Base-by-base conservation (phyloP, 2,113 vertebrate genomes). In the human (Homo sapiens) region DNA sequence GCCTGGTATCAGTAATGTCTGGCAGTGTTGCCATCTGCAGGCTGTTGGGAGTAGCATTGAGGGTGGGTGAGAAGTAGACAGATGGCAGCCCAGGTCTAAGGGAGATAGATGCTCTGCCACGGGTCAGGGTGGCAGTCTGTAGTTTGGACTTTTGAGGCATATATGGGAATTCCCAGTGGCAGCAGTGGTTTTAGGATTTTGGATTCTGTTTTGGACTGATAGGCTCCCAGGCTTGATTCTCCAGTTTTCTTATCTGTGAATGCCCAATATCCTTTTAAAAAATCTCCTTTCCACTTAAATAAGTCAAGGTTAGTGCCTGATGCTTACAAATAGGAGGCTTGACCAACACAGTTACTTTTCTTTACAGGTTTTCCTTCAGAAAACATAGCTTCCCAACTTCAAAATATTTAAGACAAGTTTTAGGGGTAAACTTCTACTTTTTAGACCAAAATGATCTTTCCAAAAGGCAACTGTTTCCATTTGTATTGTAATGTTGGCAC, bases 361-460 rank as follows among this genome's bases (percentile, higher is more conserved):
- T 78, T 48, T 48, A 57, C 13, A 84, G 11, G 13, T 79, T 57
- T 90, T 87, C 27, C 57, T 96, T 50, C 16, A 84, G 55, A 94
- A 96, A 73, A 88, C 40, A 55, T 8, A 40, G 40, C 32, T 88
- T 93, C 30, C 43, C 23, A 88, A 40, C 72, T 80, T 88, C 43
- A 79, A 92, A 73, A 93, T 27, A 45, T 76, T 87, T 43, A 89
- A 93, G 86, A 61, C 27, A 90, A 38, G 66, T 85, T 93, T 91
- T 38, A 90, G 30, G 76, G 22, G 13, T 81, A 89, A 61, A 72
- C 13, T 40, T 96, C 11, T 40, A n/a, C 25, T 81, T 90, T 89
- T 45, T 48, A 90, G 70, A 75, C 45, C 45, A 84, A 55, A 11
- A 32, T 87, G 48, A 52, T 93, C 25, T 90, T 95, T 90, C 52